A percentile compares a stretch with the other conserved stretches of the same genome.
Evolutionary conservation across 2,113 vertebrate genomes (phyloP).

Genomic region (Fregetta grallaria): DNA sequence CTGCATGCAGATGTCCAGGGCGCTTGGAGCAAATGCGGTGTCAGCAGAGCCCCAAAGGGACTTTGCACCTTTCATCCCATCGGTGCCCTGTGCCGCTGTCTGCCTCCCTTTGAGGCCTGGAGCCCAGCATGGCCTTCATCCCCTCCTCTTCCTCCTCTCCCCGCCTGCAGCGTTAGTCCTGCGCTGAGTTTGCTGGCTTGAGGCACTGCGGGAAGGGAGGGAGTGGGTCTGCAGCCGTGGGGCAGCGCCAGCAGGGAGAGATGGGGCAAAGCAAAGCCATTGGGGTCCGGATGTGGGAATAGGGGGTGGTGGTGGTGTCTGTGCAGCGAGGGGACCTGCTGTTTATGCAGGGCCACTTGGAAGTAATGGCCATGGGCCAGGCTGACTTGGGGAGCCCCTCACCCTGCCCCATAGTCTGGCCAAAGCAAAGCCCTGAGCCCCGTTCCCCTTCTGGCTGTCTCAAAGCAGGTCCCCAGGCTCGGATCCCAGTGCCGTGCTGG

Average conservation of each 20-base stretch:
- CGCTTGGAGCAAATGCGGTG: neutral
- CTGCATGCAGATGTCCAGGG: neutral
- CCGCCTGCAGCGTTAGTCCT: neutral
- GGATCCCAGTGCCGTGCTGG: neutral
- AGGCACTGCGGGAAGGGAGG: neutral
- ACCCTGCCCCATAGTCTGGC: neutral
- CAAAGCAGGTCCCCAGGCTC: neutral
- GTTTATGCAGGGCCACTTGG: neutral
- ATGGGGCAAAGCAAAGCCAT: neutral
- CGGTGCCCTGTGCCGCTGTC: neutral
- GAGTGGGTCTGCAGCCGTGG: neutral
- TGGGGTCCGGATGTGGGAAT: neutral
- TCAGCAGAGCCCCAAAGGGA: neutral
- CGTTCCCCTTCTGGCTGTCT: neutral
- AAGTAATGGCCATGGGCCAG: neutral
- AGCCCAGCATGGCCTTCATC: neutral
- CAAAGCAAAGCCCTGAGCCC: neutral
- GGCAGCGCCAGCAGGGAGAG: neutral
- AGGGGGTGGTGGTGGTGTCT: neutral
- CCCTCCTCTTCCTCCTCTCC: neutral
- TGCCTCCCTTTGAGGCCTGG: neutral
- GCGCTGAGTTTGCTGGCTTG: neutral
- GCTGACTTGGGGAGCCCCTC: neutral
- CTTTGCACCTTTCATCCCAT: constrained; percentile 15
- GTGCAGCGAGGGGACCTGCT: neutral